Evolutionary conservation across 2,113 vertebrate species (phyloP), one percentile per base, ranked within the genome.

Genomic region (Ailurus styani): DNA sequence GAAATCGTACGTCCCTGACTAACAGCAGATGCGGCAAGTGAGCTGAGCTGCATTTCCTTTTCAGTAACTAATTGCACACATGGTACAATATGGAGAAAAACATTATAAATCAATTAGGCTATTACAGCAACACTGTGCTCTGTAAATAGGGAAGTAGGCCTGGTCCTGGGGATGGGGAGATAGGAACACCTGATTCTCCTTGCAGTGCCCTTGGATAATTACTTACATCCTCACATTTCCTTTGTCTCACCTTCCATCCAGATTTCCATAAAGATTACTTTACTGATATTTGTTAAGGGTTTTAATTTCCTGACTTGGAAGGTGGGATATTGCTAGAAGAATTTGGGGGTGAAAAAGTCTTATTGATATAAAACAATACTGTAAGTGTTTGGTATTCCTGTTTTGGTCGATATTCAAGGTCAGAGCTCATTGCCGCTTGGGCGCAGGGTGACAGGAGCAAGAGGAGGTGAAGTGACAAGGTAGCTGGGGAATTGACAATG

Each of bases 31-130:
- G 97, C 93, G 40, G 94, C 45, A 23, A 95, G 90, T 72, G 70
- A 96, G 79, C 96, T 91, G 95, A 97, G 83, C 85, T 96, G 79
- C 93, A 68, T 94, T 97, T 97, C 96, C 97, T 95, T 95, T 91
- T 97, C 82, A 87, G 96, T 97, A 97, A 97, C 97, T 97, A 98
- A 98, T 96, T 98, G 97, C 93, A 91, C 95, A 93, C 96, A 97
- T 91, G 95, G 91, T 91, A 81, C 60, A 95, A 93, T 87, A 83
- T n/a, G 20, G 93, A 96, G 95, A 83, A 89, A 97, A 96, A 93
- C 96, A 97, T 98, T 98, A 97, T 98, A 97, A 98, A 97, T 98
- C 97, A 98, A 97, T 98, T 97, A 97, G 82, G 60, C 95, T 83
- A 75, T 96, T 95, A 91, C 29, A 77, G 91, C 83, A 95, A 81